phyloP scores from a whole-genome alignment of 1,140 invertebrate genomes.

The Antheraea mylitta region DNA sequence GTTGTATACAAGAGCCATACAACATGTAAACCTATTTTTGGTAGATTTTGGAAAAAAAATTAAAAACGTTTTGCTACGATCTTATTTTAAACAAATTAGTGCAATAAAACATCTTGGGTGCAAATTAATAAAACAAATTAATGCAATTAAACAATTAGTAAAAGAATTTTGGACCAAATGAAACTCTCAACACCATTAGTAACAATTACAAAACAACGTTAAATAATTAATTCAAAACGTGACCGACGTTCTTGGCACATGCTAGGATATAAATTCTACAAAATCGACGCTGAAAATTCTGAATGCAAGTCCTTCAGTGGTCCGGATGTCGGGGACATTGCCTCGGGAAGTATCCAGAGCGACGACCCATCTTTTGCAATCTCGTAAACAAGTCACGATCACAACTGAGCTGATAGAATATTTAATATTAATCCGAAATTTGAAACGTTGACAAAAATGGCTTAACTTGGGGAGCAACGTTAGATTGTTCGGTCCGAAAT shows the following conservation, averaged over 20 bases:
- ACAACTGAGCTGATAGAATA: background rate
- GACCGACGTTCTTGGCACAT: background rate
- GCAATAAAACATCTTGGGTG: too few relatives aligned
- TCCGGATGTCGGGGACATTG: background rate
- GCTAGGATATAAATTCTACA: background rate
- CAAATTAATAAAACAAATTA: background rate
- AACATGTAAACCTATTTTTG: too few relatives aligned
- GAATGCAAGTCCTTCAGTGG: background rate
- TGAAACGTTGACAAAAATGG: background rate
- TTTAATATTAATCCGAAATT: conserved; percentile 2
- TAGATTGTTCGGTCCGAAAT: background rate
- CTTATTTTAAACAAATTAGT: background rate
- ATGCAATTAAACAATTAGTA: background rate
- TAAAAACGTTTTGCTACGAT: background rate
- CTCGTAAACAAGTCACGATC: background rate
- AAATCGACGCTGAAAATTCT: background rate
- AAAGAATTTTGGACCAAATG: background rate
- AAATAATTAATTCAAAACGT: background rate
- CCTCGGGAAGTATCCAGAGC: background rate
- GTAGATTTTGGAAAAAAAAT: too few relatives aligned
- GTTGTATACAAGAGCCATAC: too few relatives aligned
- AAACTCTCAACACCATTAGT: too few relatives aligned
- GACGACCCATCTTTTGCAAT: background rate
- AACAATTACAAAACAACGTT: too few relatives aligned
- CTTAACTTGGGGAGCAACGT: background rate